Evolutionary conservation across 2,113 vertebrate species (phyloP), one percentile per base, ranked within the genome.

Genomic region (Natator depressus): DNA sequence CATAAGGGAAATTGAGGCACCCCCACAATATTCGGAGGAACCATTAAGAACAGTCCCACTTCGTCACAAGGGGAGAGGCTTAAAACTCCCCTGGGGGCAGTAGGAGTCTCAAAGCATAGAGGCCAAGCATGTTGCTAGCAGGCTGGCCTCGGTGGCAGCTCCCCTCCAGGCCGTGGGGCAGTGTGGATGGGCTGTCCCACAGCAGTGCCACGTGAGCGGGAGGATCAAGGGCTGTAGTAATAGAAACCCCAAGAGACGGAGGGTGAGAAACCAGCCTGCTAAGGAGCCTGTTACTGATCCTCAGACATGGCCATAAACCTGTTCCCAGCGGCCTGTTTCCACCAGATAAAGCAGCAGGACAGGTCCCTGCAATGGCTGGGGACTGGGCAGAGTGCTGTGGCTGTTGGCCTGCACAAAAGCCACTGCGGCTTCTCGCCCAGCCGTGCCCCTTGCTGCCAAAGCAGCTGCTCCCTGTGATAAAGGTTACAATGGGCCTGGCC

Each of bases 291-390:
- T 4, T 0, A 4, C 0, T 83, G 84, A 78, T 17, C 46, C 38
- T 76, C 69, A 51, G 62, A 5, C 8, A 0, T 0, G 10, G 38
- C 80, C 9, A 8, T 1, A 47, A 84, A 82, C 16, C 1, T 72
- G 5, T 10, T 31, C 55, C 81, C 0, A 1, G 2, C 62, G 1
- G 2, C 7, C 54, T 11, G 72, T 22, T 69, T 31, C 50, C 3
- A 10, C 29, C 27, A 80, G 79, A 51, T 35, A 51, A 75, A 31
- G 50, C 31, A 29, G 80, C 20, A 27, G 27, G 10, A 13, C 17
- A 5, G 29, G 38, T 42, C 22, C 11, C 75, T 13, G 22, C 38
- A 5, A 14, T 7, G 11, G 75, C 75, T 72, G 19, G n/a, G 59
- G 65, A 69, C 8, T 7, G 3, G 11, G 12, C 22, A 42, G 38